Conservation (phyloP, 2,797 vertebrate genomes). For the Momotus momota region DNA sequence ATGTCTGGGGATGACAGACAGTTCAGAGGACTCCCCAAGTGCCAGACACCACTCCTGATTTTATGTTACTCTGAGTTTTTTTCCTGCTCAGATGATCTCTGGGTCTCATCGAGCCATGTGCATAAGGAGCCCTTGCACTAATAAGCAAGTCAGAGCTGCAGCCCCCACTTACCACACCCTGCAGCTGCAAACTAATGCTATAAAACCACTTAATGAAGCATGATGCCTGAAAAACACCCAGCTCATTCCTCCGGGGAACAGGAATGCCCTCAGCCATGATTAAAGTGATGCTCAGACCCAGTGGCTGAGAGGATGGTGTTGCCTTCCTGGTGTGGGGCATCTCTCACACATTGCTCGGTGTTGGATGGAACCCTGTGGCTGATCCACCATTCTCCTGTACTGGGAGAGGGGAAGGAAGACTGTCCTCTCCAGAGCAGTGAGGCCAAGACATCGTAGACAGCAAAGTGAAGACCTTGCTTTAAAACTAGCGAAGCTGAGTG, state of each 20-base stretch:
- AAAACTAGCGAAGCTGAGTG: neutral
- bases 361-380: neutral
- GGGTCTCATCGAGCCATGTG: neutral
- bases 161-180: neutral
- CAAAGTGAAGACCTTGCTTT: neutral
- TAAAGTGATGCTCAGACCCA: accelerated
- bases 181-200: neutral
- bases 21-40: neutral
- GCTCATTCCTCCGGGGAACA: neutral
- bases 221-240: slow-evolving; percentile 7
- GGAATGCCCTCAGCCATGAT: neutral
- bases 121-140: accelerated
- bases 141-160: neutral
- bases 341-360: accelerated
- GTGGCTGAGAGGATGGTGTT: neutral
- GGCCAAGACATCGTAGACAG: neutral
- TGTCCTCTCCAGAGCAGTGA: neutral
- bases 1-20: neutral
- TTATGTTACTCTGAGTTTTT: neutral
- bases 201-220: neutral
- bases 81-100: neutral
- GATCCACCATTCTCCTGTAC: neutral
- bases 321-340: neutral
- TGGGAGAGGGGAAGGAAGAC: neutral
- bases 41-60: neutral